phyloP scores from a whole-genome alignment of 2,888 invertebrate genomes.

The Pheosia gnoma region DNA sequence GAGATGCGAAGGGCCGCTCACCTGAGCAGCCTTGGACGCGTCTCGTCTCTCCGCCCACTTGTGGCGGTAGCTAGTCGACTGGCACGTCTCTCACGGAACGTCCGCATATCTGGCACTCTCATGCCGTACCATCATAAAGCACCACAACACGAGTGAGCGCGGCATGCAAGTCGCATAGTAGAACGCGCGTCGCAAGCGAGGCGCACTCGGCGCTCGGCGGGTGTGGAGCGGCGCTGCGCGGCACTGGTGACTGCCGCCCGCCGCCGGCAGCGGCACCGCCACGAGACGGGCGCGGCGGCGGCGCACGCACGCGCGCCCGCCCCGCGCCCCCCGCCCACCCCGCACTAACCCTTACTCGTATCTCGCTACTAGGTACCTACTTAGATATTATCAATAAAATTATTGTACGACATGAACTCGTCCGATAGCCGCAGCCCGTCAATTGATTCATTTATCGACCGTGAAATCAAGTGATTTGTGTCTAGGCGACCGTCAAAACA shows the following conservation, averaged over 20 bases:
- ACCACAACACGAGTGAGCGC: slow-evolving; percentile 76
- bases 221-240: slow-evolving; percentile 62
- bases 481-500: slow-evolving; percentile 10
- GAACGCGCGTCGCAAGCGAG: slow-evolving; percentile 42
- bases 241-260: slow-evolving; percentile 63
- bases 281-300: slow-evolving; percentile 68
- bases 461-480: slow-evolving; percentile 47
- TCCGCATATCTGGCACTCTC: slow-evolving; percentile 80
- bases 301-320: slow-evolving; percentile 66
- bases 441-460: slow-evolving; percentile 55
- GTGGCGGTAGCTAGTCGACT: slow-evolving; percentile 68
- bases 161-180: slow-evolving; percentile 74
- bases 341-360: slow-evolving; percentile 65
- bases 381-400: slow-evolving; percentile 83
- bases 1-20: slow-evolving; percentile 75
- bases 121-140: slow-evolving; percentile 82
- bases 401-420: slow-evolving; percentile 75
- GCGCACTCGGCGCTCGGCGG: slow-evolving; percentile 47
- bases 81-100: slow-evolving; percentile 74
- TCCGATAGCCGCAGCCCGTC: slow-evolving; percentile 63
- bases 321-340: slow-evolving; percentile 42
- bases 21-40: slow-evolving; percentile 75
- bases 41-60: slow-evolving; percentile 77
- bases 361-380: slow-evolving; percentile 71
- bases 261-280: slow-evolving; percentile 37